Base-by-base conservation (phyloP, 2,113 vertebrate genomes). In the Corythoichthys intestinalis region DNA sequence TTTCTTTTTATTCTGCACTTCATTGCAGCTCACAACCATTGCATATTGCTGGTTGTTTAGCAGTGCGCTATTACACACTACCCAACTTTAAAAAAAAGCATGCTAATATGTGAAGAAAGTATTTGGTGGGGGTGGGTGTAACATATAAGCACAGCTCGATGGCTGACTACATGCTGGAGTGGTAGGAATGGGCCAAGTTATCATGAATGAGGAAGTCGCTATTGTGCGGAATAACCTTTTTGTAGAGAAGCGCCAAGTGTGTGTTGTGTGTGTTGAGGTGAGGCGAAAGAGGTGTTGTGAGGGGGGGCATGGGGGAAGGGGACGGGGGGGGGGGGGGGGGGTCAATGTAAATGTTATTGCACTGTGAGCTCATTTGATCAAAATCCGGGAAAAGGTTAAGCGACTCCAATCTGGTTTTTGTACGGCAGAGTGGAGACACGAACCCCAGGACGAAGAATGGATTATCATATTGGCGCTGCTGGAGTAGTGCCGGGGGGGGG, bases 331-430 rank as follows among this genome's bases (percentile, higher is more conserved):
- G n/a, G n/a, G n/a, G n/a, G 73, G 80, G 79, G 82, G 88, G 90
- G 90, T 91, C 92, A 93, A 91, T 93, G 91, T 93, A 93, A 93
- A 93, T 93, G 92, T 93, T 93, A 92, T 93, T 93, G 92, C 91
- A 87, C 84, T 91, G 91, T 91, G 91, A 92, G 92, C 92, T 91
- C 89, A 92, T 93, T 92, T 93, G 92, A 93, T 93, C 92, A 91
- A 93, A 92, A 88, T 90, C 87, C 88, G 90, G 87, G 90, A 93
- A 63, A 93, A 93, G 92, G 92, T 93, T 93, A 93, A 93, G 91
- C 89, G 91, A 93, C 93, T 92, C 92, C 92, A 93, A 93, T 93
- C 92, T 93, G 92, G 91, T 93, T 93, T 63, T 92, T 92, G 90
- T 93, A 90, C 91, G 88, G 91, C 90, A 91, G 92, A 91, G 90